A percentile compares a stretch with the other conserved stretches of the same genome.
Conservation (phyloP, 2,888 invertebrate species). For the Trissolcus brochymenae region DNA sequence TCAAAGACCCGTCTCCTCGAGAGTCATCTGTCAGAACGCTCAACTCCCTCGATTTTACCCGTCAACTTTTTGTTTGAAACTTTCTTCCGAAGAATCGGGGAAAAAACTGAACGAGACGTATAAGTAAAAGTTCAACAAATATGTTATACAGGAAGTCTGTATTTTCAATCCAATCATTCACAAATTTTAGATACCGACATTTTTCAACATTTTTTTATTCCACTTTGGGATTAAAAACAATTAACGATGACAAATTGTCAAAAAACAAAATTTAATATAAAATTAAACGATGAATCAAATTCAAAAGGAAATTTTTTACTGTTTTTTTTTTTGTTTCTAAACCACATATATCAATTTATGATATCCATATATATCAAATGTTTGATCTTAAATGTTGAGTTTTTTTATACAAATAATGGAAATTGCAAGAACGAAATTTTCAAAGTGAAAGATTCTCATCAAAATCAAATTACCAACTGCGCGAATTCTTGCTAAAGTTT, state of each 20-base stretch:
- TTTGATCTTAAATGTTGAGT: no score
- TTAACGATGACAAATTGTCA: no score
- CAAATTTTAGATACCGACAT: background rate
- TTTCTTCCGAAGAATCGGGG: constrained; percentile 39
- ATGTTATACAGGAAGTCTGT: no score
- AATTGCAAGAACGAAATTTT: constrained; percentile 37
- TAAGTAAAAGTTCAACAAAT: constrained; percentile 32
- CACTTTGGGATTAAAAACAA: no score
- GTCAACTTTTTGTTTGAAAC: constrained; percentile 27
- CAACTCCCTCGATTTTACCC: constrained; percentile 53
- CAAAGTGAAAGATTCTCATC: constrained; percentile 48
- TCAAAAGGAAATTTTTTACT: no score
- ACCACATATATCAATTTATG: no score
- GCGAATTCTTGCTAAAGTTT: constrained; percentile 38
- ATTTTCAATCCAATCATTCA: background rate
- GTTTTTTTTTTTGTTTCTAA: no score
- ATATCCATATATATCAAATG: no score
- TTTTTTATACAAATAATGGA: no score
- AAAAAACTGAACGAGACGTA: constrained; percentile 12
- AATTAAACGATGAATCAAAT: no score
- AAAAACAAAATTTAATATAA: no score
- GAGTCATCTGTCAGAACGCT: constrained; percentile 53
- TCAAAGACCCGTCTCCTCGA: constrained; percentile 65
- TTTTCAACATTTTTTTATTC: no score
- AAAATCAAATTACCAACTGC: constrained; percentile 44